These are phyloP conservation scores for Fragum sueziense DNA, from an alignment of 2,888 invertebrate genomes.

Conservation along the genomic window DNA sequence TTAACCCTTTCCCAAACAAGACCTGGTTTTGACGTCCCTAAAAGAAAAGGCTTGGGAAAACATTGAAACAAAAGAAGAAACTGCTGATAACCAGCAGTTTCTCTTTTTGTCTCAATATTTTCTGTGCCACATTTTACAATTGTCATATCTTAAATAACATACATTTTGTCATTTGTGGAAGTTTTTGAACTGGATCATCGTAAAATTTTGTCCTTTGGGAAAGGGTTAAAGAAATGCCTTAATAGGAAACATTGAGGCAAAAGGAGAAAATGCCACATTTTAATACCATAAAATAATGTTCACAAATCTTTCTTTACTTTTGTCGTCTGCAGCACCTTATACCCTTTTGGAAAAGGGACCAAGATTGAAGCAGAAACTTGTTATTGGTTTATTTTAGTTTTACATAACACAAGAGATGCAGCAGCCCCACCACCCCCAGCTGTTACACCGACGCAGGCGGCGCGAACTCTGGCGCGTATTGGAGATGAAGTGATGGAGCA, in stretches of 20 bases:
- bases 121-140: too few relatives aligned
- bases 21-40: too few relatives aligned
- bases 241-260: not conserved
- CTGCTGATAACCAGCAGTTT: too few relatives aligned
- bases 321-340: not conserved
- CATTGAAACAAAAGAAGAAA: too few relatives aligned
- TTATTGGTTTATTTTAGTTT: not conserved
- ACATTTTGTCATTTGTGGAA: too few relatives aligned
- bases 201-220: too few relatives aligned
- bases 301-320: not conserved
- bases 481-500: constrained; percentile 68
- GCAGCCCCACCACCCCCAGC: not conserved
- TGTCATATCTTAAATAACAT: too few relatives aligned
- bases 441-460: constrained; percentile 63
- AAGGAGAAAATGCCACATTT: constrained; percentile 2
- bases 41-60: too few relatives aligned
- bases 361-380: not conserved
- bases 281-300: not conserved
- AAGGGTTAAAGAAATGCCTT: not conserved
- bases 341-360: not conserved
- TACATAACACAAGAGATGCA: not conserved
- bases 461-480: constrained; percentile 66
- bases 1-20: too few relatives aligned
- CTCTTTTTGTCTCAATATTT: too few relatives aligned
- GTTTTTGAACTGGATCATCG: too few relatives aligned